Base-by-base conservation (phyloP, 2,888 invertebrate species). In the Mimas tiliae region DNA sequence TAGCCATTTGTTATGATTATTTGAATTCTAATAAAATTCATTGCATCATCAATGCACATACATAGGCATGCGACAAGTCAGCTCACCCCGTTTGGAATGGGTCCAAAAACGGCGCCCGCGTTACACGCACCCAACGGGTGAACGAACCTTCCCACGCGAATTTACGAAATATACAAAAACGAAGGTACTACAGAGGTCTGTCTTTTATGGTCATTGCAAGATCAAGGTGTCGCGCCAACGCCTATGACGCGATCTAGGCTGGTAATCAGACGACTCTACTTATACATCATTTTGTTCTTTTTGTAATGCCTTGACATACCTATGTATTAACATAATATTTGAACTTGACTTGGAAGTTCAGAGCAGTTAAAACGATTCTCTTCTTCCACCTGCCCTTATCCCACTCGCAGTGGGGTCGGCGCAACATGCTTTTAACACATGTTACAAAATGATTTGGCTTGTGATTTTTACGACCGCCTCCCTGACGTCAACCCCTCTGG, bases 101-200 rank as follows among this genome's bases (percentile, higher is more conserved):
- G 78, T 86, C 87, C 90, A 88, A 88, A 82, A 77, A 67, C 69
- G 74, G 70, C 88, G 82, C 87, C 87, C 88, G 85, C 79, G 74
- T 77, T 53, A 64, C 53, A 53, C 64, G 53, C 27, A 53, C 21
- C 77, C 75, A 68, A 81, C 81, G 53, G 90, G 87, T 91, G 87
- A 91, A 91, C 79, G 90, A 75, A 86, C 90, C 70, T 76, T 68
- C 92, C 92, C 86, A 91, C 92, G 87, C 88, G 68, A 68, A 74
- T 75, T 74, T 73, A 79, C 71, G 79, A 83, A 84, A 79, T 70
- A 69, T 69, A 72, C 69, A 69, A 70, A 53, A 27, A 55, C 52
- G 53, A 47, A 45, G 33, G 16, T 33, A 38, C 52, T 64, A 74
- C 74, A 72, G 68, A 68, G 66, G 70, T 65, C 66, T 67, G 64